These are phyloP conservation scores for Ochotona curzoniae DNA, from an alignment of 2,113 vertebrate species.

Conservation along the genomic window DNA sequence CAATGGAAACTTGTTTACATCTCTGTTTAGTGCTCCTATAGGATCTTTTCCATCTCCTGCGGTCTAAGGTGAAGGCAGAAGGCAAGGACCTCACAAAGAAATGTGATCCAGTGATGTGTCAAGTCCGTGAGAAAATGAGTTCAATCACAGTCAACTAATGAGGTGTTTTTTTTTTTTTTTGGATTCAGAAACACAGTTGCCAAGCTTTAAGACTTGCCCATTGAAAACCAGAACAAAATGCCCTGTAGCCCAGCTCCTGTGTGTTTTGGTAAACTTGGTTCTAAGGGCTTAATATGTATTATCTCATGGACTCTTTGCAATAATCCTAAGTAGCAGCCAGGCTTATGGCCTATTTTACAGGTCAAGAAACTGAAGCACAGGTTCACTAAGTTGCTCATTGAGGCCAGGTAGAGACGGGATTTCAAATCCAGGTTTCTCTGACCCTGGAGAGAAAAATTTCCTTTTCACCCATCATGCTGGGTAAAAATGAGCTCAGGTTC, in stretches of 20 bases:
- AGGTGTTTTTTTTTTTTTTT: neutral
- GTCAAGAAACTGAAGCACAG: conserved; percentile 1
- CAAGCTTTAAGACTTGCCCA: neutral
- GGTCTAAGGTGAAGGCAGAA: neutral
- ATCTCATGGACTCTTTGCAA: neutral
- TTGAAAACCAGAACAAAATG: neutral
- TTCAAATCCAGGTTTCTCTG: neutral
- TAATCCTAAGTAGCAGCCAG: neutral
- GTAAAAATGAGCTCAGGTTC: neutral
- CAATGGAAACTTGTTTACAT: neutral
- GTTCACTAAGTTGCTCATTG: neutral
- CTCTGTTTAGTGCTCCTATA: neutral
- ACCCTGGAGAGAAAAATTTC: neutral
- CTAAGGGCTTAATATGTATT: neutral
- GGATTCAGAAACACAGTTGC: neutral
- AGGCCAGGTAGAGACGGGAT: neutral
- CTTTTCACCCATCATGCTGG: neutral
- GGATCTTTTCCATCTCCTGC: neutral
- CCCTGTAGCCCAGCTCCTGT: neutral
- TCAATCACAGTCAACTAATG: neutral
- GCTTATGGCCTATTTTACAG: conserved; percentile 3
- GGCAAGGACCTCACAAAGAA: neutral
- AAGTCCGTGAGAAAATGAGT: conserved; percentile 11
- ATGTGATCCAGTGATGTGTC: neutral
- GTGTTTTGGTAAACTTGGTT: neutral